Evolutionary conservation across 2,888 invertebrate species (phyloP), one percentile per base, ranked within the genome.

Genomic region (Mellilla xanthometata): DNA sequence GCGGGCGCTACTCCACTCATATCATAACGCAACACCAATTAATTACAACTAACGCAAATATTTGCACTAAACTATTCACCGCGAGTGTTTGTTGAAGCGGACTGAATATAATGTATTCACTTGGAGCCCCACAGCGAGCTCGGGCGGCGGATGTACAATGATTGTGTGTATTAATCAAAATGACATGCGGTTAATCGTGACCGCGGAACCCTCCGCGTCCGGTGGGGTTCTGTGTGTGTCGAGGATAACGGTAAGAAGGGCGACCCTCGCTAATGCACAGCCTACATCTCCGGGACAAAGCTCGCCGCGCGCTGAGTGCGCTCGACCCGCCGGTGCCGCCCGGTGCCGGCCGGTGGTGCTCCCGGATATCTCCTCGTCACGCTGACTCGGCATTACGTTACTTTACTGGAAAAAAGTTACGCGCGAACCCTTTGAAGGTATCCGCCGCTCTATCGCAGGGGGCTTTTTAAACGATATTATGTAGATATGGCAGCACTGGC

Each of bases 101-200:
- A 56, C 63, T 60, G 56, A 60, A 61, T 64, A 61, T 44, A 58
- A 64, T 60, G 58, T 66, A 65, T 69, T 52, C 39, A 36, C 56
- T 55, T 47, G 53, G 53, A 60, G 58, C 57, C 56, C 51, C 56
- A 52, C 60, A 65, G 30, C 40, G 48, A 41, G 35, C 49, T 30
- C 35, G 52, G 41, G 52, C 39, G 52, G 51, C 33, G 56, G 55
- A 57, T 54, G 54, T 56, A 64, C 75, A 78, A 77, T 81, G 78
- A 83, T 81, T 76, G 76, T 70, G 44, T 57, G 60, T 66, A 87
- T 87, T 85, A 86, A 86, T 87, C 87, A 87, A 81, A 86, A 77
- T 81, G 84, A 79, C 81, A 76, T 75, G 69, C 78, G 70, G 79
- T 80, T 82, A 80, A 82, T 83, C 76, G 78, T 24, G 8, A 8